These are phyloP conservation scores for Schizopygopsis malacanthus DNA, from an alignment of 2,797 vertebrate species.

Conservation along the genomic window DNA sequence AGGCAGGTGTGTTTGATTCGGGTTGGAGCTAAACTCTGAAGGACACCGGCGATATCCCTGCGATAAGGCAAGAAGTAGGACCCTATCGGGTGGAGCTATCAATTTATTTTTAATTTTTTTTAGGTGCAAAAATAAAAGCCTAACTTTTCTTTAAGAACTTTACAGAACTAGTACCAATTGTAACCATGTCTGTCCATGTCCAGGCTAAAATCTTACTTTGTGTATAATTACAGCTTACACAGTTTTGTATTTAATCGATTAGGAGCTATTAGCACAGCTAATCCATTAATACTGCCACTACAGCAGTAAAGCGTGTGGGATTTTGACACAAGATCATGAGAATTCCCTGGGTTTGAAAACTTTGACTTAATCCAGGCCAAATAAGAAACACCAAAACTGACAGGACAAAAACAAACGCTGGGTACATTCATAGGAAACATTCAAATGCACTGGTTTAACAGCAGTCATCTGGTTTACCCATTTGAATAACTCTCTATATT, in stretches of 20 bases:
- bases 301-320: not conserved
- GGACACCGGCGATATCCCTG: too few relatives aligned
- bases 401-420: not conserved
- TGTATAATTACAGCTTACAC: not conserved
- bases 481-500: slow-evolving; percentile 47
- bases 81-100: too few relatives aligned
- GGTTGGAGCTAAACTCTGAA: too few relatives aligned
- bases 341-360: slow-evolving; percentile 7
- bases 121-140: too few relatives aligned
- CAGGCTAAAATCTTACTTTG: not conserved
- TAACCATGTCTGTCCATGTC: not conserved
- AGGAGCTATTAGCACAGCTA: slow-evolving; percentile 24
- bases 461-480: slow-evolving; percentile 41
- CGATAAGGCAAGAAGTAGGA: too few relatives aligned
- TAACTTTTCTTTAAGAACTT: too few relatives aligned
- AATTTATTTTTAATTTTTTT: too few relatives aligned
- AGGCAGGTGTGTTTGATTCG: too few relatives aligned
- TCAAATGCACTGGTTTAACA: slow-evolving; percentile 47
- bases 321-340: slow-evolving; percentile 18
- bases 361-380: not conserved
- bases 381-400: not conserved
- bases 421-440: slow-evolving; percentile 7
- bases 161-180: not conserved
- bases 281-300: slow-evolving; percentile 3
- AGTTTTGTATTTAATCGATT: not conserved